Base-by-base conservation (phyloP, 2,797 vertebrate species). In the Lepus townsendii region DNA sequence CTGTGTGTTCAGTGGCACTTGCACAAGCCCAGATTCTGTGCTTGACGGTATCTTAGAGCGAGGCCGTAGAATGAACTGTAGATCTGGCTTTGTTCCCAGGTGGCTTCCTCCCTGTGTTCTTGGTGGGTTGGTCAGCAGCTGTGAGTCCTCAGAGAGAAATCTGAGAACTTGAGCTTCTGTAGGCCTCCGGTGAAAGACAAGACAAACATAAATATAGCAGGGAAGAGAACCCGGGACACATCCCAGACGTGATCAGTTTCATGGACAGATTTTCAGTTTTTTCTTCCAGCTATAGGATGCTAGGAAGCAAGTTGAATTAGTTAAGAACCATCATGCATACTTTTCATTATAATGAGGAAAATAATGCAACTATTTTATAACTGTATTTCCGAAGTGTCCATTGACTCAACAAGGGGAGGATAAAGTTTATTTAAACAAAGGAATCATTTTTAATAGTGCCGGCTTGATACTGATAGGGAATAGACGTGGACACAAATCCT, bases 301-400 rank as follows among this genome's bases (percentile, higher is more conserved):
- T 86, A 79, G 83, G 94, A 86, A 91, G 16, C 66, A 86, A 32
- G 27, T 54, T 71, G 60, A 94, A 78, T 63, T 69, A 16, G 57
- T 90, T 78, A 62, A 85, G 65, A 54, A 60, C 38, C 83, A 17
- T 50, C 72, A 62, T 12, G 20, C 17, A 68, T 84, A 17, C 10
- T 62, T 83, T 93, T 76, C 62, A 75, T 73, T 26, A 0, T 30
- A 11, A 68, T 72, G 76, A 83, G 30, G 30, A 63, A 83, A 93
- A 69, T 47, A 79, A 73, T 42, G 7, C 42, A 42, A 42, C 42
- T 42, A 42, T 42, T 42, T 42, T 83, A 60, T 57, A 65, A 42
- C 47, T 54, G 47, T 57, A 50, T 72, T 65, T 38, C 12, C 66
- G 27, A 83, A 72, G 84, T 69, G 42, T 50, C 54, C 85, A 42